Percentiles rank a stretch among this genome's conserved stretches.
Evolutionary conservation across 2,797 vertebrate species (phyloP).

Genomic region (Poecilia wingei): DNA sequence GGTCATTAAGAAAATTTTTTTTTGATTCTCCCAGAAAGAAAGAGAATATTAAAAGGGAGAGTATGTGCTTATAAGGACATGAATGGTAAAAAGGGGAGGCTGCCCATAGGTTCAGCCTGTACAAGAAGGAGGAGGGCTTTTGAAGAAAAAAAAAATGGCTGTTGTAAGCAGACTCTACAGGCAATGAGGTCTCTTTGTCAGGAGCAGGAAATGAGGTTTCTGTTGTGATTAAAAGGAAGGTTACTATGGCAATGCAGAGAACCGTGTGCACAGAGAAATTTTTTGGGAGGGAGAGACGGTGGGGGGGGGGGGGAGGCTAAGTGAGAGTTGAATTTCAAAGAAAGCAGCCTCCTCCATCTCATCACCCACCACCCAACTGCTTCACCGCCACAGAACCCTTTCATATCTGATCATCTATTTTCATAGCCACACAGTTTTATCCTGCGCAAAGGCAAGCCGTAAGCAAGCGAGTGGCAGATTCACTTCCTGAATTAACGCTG

Average conservation of each 20-base stretch:
- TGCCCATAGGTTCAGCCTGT: conserved; percentile 54
- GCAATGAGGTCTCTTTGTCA: conserved; percentile 79
- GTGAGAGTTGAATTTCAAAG: conserved; percentile 84
- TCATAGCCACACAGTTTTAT: conserved; percentile 69
- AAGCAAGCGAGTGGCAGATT: conserved; percentile 32
- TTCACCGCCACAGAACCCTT: conserved; percentile 61
- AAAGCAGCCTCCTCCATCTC: conserved; percentile 75
- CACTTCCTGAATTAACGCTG: conserved; percentile 41
- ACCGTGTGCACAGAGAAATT: conserved; percentile 79
- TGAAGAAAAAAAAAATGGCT: conserved; percentile 51
- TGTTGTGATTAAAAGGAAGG: conserved; percentile 82
- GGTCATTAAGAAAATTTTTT: conserved; percentile 19
- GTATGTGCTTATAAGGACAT: conserved; percentile 69
- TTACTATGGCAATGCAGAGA: conserved; percentile 81
- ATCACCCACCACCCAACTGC: conserved; percentile 61
- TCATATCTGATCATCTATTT: conserved; percentile 76
- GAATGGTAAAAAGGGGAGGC: conserved; percentile 35
- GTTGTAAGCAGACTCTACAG: conserved; percentile 71
- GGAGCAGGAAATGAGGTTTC: conserved; percentile 82
- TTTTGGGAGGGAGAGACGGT: conserved; percentile 10
- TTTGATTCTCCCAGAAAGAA: conserved; percentile 9
- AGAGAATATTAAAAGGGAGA: conserved; percentile 57
- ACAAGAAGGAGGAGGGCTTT: conserved; percentile 62
- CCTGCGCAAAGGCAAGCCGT: conserved; percentile 33
- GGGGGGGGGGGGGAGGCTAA: conserved; percentile 66